A percentile compares a stretch with the other conserved stretches of the same genome.
phyloP scores from a whole-genome alignment of 53 echinoderm and acorn worm genomes.

The Holothuria scabra region DNA sequence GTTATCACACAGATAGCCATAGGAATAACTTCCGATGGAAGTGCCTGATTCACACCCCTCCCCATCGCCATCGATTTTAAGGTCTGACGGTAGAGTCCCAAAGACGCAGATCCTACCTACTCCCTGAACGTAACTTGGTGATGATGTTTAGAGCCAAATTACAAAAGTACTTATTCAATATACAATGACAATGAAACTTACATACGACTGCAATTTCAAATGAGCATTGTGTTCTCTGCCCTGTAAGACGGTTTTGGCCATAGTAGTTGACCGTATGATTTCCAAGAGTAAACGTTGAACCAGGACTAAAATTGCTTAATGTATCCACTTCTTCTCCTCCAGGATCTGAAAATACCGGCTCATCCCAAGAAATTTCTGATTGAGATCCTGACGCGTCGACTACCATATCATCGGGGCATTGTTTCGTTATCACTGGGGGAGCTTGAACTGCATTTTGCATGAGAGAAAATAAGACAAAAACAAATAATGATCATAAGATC shows the following conservation, averaged over 20 bases:
- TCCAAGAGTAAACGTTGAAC: slow-evolving; percentile 43
- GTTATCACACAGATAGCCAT: no score
- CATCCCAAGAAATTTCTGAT: slow-evolving; percentile 63
- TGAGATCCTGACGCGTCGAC: slow-evolving; percentile 32
- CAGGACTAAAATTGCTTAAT: slow-evolving; percentile 52
- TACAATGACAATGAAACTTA: no score
- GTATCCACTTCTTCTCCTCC: slow-evolving; percentile 60
- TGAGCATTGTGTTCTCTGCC: slow-evolving; percentile 53
- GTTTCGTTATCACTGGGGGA: slow-evolving; percentile 41
- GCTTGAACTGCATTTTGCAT: slow-evolving; percentile 48
- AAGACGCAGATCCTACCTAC: no score
- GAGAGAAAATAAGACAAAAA: no score
- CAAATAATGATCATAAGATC: no score
- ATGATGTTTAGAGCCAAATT: no score
- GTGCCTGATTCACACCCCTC: no score
- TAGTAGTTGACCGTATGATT: slow-evolving; percentile 55
- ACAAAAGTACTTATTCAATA: no score
- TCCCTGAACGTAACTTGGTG: no score
- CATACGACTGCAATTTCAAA: slow-evolving; percentile 55
- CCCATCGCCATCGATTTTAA: no score
- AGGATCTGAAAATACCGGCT: slow-evolving; percentile 66
- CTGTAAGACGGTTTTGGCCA: slow-evolving; percentile 65
- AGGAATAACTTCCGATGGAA: no score
- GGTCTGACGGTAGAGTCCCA: no score
- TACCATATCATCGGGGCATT: slow-evolving; percentile 59